Evolutionary conservation across 2,113 vertebrate species (phyloP).

Genomic region (Parotia lawesii): DNA sequence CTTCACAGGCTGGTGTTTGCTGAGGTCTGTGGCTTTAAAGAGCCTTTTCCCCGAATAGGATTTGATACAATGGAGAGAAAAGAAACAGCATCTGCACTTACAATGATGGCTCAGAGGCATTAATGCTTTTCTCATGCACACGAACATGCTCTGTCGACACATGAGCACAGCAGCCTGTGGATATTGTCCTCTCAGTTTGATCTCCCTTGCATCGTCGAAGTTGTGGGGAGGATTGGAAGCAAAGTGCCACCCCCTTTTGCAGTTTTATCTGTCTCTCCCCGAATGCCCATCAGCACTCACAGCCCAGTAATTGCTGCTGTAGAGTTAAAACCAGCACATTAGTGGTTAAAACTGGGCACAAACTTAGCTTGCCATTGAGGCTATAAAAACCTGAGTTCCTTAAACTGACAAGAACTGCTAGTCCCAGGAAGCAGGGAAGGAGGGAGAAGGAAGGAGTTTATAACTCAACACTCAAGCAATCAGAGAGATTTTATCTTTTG

Average conservation of each 20-base stretch:
- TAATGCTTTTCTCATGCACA: neutral
- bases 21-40: neutral
- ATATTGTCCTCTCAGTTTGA: neutral
- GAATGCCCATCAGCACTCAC: neutral
- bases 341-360: neutral
- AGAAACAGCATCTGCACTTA: conserved; percentile 5
- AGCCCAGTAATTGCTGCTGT: neutral
- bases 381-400: neutral
- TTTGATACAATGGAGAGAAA: conserved; percentile 36
- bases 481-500: neutral
- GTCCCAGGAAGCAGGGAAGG: neutral
- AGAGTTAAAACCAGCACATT: neutral
- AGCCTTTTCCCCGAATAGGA: neutral
- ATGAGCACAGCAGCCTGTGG: neutral
- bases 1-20: neutral
- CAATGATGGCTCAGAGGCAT: neutral
- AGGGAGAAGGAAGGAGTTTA: neutral
- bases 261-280: neutral
- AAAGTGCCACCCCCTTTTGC: neutral
- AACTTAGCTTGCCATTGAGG: neutral
- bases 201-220: neutral
- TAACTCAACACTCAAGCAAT: neutral
- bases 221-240: neutral
- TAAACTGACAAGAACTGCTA: neutral
- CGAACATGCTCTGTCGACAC: neutral